Base-by-base conservation (phyloP, 2,888 invertebrate species). In the Drosophila buzzatii region DNA sequence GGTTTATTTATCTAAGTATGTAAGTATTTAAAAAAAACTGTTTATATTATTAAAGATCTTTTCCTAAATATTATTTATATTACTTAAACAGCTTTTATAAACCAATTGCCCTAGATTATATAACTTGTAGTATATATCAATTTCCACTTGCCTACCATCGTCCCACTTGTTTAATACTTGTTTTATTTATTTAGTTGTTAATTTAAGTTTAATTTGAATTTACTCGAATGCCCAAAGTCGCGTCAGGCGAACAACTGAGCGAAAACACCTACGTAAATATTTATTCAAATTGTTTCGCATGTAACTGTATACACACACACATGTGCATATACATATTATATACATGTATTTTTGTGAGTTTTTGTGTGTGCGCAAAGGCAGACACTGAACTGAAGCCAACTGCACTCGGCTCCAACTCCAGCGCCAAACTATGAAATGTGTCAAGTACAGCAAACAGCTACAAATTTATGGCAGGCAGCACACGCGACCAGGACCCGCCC, bases 381-480 rank as follows among this genome's bases (percentile, higher is more conserved):
- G 70, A 14, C 42, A 55, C 16, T 57, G 42, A 39, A 56, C 53
- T 67, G 61, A 16, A 41, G 20, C 51, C 9, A 41, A 69, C 57
- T 68, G 58, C 60, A 70, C 52, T 64, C 51, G 58, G 58, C 67
- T 69, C 58, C 44, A 41, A 64, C 76, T 71, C 69, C 67, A 63
- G 20, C 64, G 70, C 23, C 73, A 81, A 64, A 64, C 82, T 69
- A 72, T 79, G 82, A 87, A 82, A 85, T 87, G 85, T 85, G 87
- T 85, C 87, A 85, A 85, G 85, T 85, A 87, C 85, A 87, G 85
- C 82, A 82, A 85, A 87, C 85, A 85, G 85, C 79, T 87, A 85
- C 82, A 82, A 85, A 85, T 85, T 85, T 85, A 85, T 85, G 85
- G 79, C 85, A 76, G 66, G 52, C 66, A 71, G 74, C 56, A 74